These are phyloP conservation scores for Polyergus mexicanus DNA, from an alignment of 1,140 invertebrate genomes.

Conservation along the genomic window DNA sequence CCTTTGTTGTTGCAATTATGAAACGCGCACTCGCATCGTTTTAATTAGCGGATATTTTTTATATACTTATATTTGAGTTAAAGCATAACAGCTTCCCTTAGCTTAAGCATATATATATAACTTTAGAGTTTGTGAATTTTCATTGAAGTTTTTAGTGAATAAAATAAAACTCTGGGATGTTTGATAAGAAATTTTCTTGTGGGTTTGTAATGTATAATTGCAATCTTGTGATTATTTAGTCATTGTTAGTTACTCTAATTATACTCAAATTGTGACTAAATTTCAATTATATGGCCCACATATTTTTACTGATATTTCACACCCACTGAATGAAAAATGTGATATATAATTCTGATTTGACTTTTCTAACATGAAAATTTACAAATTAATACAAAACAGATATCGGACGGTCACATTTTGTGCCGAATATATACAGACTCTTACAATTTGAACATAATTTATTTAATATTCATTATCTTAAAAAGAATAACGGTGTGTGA, in stretches of 20 bases:
- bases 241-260: slow-evolving; percentile 10
- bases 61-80: neutral
- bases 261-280: slow-evolving; percentile 8
- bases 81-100: neutral
- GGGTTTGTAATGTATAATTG: neutral
- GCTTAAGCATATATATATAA: neutral
- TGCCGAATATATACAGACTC: neutral
- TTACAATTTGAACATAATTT: slow-evolving; percentile 14
- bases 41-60: neutral
- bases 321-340: neutral
- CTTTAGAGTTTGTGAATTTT: neutral
- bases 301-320: neutral
- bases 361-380: neutral
- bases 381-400: neutral
- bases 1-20: neutral
- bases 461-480: neutral
- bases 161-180: neutral
- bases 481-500: neutral
- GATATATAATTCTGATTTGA: neutral
- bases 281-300: neutral
- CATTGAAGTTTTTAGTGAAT: neutral
- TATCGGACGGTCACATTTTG: neutral
- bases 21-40: neutral
- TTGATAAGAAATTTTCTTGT: neutral
- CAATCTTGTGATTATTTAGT: slow-evolving; percentile 12